phyloP scores from a whole-genome alignment of 30 jellyfish, hydroid and myxozoan species.

The Hydractinia echinata region DNA sequence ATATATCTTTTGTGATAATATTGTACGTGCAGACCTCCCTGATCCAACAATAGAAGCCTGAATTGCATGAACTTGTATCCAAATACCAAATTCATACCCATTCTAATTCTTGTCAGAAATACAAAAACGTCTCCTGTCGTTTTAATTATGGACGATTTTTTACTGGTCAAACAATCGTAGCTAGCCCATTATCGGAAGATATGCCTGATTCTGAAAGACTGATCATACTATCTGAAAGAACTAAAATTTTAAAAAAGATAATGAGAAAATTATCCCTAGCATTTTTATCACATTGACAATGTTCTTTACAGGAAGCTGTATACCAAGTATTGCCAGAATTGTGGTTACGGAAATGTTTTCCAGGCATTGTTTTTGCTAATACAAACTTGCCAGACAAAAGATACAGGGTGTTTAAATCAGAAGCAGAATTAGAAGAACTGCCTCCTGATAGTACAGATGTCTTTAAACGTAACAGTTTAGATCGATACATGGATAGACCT shows the following conservation, averaged over 20 bases:
- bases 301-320: too few relatives aligned
- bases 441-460: too few relatives aligned
- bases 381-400: too few relatives aligned
- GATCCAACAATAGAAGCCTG: background rate
- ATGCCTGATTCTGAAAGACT: background rate
- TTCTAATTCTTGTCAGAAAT: background rate
- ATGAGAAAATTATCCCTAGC: too few relatives aligned
- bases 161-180: background rate
- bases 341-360: too few relatives aligned
- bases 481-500: too few relatives aligned
- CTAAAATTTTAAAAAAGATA: background rate
- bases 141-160: background rate
- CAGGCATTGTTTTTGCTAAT: too few relatives aligned
- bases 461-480: too few relatives aligned
- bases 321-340: too few relatives aligned
- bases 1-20: conserved; percentile 5
- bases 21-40: background rate
- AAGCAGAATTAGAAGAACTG: too few relatives aligned
- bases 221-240: background rate
- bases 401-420: too few relatives aligned
- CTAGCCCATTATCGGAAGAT: background rate
- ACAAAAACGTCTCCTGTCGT: background rate
- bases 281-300: too few relatives aligned
- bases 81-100: background rate
- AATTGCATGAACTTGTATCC: background rate